phyloP scores from a whole-genome alignment of 2,888 invertebrate species.

The Nephrocerus scutellatus region DNA sequence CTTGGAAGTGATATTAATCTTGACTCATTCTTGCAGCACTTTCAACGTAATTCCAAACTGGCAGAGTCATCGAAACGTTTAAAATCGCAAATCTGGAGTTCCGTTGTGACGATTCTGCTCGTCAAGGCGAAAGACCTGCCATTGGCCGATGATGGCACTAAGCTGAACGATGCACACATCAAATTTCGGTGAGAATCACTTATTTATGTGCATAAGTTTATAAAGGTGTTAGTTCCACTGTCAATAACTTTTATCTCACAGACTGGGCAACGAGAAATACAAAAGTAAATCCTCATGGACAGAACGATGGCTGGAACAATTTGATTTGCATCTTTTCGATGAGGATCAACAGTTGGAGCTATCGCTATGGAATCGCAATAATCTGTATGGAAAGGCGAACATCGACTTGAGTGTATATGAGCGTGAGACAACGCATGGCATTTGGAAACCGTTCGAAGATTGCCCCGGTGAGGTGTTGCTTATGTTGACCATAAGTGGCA shows the following conservation, averaged over 20 bases:
- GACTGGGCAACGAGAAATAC: slow-evolving; percentile 94
- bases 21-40: slow-evolving; percentile 64
- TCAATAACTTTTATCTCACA: slow-evolving; percentile 36
- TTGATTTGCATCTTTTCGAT: slow-evolving; percentile 92
- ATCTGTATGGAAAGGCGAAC: slow-evolving; percentile 58
- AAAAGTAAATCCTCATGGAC: slow-evolving; percentile 88
- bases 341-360: slow-evolving; percentile 89
- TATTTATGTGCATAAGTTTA: slow-evolving; percentile 1
- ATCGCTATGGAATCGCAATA: slow-evolving; percentile 63
- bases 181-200: slow-evolving; percentile 75
- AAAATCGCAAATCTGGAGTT: slow-evolving; percentile 95
- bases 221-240: not conserved
- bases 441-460: slow-evolving; percentile 86
- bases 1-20: no score
- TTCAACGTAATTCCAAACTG: slow-evolving; percentile 67
- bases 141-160: slow-evolving; percentile 75
- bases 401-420: slow-evolving; percentile 79
- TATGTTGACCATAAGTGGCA: slow-evolving; percentile 89
- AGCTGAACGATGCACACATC: slow-evolving; percentile 87
- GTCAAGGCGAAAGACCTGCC: slow-evolving; percentile 90
- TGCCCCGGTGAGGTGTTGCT: slow-evolving; percentile 78
- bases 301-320: slow-evolving; percentile 92
- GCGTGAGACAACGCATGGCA: slow-evolving; percentile 83
- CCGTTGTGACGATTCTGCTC: slow-evolving; percentile 93
- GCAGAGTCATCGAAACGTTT: slow-evolving; percentile 75